Evolutionary conservation across 1,140 invertebrate genomes (phyloP).

Genomic region (Polypedilum pembai): DNA sequence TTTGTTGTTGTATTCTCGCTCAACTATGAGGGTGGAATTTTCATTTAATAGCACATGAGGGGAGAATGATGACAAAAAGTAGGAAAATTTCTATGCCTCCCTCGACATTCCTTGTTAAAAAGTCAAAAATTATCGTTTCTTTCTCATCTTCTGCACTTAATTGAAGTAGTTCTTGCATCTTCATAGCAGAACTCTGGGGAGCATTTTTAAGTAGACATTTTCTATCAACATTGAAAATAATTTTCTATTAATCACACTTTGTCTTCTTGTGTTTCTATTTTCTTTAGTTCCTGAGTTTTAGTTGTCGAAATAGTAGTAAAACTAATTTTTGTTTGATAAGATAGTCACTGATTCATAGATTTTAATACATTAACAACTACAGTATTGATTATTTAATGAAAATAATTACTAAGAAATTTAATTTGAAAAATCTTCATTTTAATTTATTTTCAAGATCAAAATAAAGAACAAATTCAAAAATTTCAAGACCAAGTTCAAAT

Average conservation of each 20-base stretch:
- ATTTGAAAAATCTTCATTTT: no score
- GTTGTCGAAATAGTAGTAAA: no score
- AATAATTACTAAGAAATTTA: no score
- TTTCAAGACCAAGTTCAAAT: no score
- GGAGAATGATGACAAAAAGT: neutral
- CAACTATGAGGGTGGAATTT: neutral
- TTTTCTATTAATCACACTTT: neutral
- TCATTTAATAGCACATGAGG: neutral
- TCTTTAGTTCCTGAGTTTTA: no score
- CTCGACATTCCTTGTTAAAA: neutral
- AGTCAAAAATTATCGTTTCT: constrained; percentile 26
- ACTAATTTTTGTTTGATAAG: no score
- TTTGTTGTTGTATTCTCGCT: neutral
- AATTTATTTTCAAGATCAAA: no score
- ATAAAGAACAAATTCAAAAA: no score
- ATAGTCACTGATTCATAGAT: no score
- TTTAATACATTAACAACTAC: no score
- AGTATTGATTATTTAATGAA: no score
- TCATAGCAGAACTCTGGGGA: constrained; percentile 9
- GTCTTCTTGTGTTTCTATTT: no score
- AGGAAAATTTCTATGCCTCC: neutral
- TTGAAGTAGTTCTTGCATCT: neutral
- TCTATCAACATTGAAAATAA: neutral
- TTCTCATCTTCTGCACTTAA: neutral
- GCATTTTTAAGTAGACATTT: neutral